Conservation (phyloP, 2,888 invertebrate genomes). For the Tetramorium bicarinatum region DNA sequence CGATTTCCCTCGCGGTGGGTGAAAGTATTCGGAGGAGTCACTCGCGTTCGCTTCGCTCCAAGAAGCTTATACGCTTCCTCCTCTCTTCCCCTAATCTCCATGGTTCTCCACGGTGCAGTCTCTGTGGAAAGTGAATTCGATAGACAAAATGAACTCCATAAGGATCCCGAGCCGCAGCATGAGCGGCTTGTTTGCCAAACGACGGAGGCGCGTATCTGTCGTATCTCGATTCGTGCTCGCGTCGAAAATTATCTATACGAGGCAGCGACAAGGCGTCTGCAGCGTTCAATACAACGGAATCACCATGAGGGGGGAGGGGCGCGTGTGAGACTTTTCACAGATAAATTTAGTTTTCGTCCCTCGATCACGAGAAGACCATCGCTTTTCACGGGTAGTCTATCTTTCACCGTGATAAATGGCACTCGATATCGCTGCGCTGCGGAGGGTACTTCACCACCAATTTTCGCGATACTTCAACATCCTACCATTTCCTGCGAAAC, state of each 20-base stretch:
- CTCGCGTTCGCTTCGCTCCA: constrained; percentile 71
- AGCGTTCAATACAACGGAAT: neutral
- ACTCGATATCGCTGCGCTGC: constrained; percentile 33
- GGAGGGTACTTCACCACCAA: constrained; percentile 37
- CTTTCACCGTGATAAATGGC: constrained; percentile 49
- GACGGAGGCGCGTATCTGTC: neutral
- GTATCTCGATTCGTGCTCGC: neutral
- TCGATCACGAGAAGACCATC: constrained; percentile 40
- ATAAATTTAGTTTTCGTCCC: constrained; percentile 44
- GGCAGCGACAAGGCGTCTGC: constrained; percentile 24
- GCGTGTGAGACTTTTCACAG: neutral
- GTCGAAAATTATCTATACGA: constrained; percentile 10
- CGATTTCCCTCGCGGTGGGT: constrained; percentile 72
- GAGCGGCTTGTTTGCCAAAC: constrained; percentile 31
- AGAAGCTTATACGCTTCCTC: constrained; percentile 61
- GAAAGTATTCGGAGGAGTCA: constrained; percentile 71
- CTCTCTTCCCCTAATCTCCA: constrained; percentile 62
- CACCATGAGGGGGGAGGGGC: neutral
- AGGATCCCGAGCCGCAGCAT: neutral
- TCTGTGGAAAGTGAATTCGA: constrained; percentile 67
- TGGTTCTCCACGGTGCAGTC: constrained; percentile 59
- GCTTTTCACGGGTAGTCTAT: constrained; percentile 46
- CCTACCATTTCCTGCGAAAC: constrained; percentile 25
- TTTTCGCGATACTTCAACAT: constrained; percentile 41
- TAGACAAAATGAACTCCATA: constrained; percentile 63